Evolutionary conservation across 2,888 invertebrate genomes (phyloP).

Genomic region (Cacoxenus indagator): DNA sequence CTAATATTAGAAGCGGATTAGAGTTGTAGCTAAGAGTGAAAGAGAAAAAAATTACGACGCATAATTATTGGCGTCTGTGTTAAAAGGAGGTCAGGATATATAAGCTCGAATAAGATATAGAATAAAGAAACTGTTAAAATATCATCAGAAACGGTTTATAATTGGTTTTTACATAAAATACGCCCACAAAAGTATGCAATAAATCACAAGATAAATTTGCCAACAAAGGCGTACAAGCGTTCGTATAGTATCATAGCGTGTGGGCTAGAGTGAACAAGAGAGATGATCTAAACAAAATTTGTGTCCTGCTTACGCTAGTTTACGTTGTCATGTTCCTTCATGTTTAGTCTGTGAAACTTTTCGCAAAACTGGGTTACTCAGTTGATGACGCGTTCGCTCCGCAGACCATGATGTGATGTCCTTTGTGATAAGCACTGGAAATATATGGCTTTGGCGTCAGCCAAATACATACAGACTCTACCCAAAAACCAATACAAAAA

Average conservation of each 20-base stretch:
- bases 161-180: background rate
- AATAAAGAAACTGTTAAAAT: background rate
- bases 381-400: background rate
- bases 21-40: slow-evolving; percentile 15
- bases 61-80: slow-evolving; percentile 3
- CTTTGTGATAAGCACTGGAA: slow-evolving; percentile 32
- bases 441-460: background rate
- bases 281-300: background rate
- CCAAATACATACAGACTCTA: slow-evolving; percentile 3
- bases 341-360: background rate
- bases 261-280: no score
- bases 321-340: slow-evolving; percentile 40
- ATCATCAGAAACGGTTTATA: background rate
- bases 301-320: slow-evolving; percentile 42
- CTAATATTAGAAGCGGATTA: slow-evolving; percentile 55
- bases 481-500: slow-evolving; percentile 40
- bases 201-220: slow-evolving; percentile 49
- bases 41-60: background rate
- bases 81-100: background rate
- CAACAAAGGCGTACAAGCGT: slow-evolving; percentile 14
- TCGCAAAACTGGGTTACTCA: slow-evolving; percentile 40
- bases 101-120: background rate
- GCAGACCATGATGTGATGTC: background rate
- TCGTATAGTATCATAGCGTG: no score
- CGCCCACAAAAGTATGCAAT: slow-evolving; percentile 52